Conservation (phyloP, 2,888 invertebrate genomes). For the Polydrusus tereticollis region DNA sequence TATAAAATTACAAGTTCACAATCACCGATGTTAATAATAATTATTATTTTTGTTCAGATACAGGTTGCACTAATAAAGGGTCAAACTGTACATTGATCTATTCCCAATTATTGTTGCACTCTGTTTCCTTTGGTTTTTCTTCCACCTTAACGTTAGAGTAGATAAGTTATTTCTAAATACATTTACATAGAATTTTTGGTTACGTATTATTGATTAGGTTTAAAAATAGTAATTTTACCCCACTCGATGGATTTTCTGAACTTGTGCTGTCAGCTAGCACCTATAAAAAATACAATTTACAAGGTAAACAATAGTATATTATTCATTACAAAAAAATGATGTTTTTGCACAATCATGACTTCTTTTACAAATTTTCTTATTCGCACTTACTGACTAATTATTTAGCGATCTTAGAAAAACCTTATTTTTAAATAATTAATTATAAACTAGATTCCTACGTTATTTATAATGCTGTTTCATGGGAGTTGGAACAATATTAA, state of each 20-base stretch:
- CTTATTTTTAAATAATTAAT: neutral
- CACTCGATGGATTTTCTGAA: conserved; percentile 19
- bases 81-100: neutral
- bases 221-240: conserved; percentile 23
- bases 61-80: neutral
- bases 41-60: neutral
- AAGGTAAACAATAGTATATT: too few species aligned
- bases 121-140: neutral
- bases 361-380: too few species aligned
- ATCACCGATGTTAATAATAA: neutral
- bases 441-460: neutral
- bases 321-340: too few species aligned
- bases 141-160: neutral
- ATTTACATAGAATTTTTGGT: neutral
- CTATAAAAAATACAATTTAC: conserved; percentile 37
- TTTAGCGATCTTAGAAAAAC: neutral
- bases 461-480: neutral
- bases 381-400: too few species aligned
- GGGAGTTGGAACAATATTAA: conserved; percentile 19
- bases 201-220: conserved; percentile 21
- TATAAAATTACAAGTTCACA: neutral
- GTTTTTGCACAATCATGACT: too few species aligned
- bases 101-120: neutral
- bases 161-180: conserved; percentile 1
- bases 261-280: conserved; percentile 27